Evolutionary conservation across 1,140 invertebrate species (phyloP).

Genomic region (Campoletis sonorensis): DNA sequence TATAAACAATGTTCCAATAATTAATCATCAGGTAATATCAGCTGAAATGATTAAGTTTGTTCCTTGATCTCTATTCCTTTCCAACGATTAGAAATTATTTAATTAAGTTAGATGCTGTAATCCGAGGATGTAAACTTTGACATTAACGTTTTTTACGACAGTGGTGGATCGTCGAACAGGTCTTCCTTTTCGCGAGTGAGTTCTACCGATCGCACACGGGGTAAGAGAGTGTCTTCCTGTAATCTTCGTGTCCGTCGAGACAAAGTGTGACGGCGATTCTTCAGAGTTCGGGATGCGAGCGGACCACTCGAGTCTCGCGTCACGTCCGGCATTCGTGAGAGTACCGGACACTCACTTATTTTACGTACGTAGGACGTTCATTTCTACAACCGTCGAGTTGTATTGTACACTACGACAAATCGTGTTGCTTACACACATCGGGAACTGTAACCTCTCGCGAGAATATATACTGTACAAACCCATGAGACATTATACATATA

Average conservation of each 20-base stretch:
- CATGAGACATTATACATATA: neutral
- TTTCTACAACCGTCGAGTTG: neutral
- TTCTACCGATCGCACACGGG: conserved; percentile 10
- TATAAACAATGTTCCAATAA: neutral
- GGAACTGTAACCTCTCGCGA: neutral
- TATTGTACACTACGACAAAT: neutral
- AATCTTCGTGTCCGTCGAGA: conserved; percentile 48
- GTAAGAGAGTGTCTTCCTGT: conserved; percentile 42
- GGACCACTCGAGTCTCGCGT: conserved; percentile 45
- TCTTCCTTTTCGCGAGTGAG: conserved; percentile 13
- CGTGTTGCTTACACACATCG: neutral
- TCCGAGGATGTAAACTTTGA: neutral
- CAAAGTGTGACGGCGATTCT: conserved; percentile 16
- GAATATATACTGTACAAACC: neutral
- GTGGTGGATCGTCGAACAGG: neutral
- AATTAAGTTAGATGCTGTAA: too few species aligned
- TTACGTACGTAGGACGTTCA: conserved; percentile 22
- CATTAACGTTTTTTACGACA: neutral
- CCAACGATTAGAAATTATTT: too few species aligned
- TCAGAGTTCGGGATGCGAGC: neutral
- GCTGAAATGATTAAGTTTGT: too few species aligned
- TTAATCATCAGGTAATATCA: too few species aligned
- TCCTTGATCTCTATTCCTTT: too few species aligned
- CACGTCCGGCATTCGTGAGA: conserved; percentile 44
- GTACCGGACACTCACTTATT: conserved; percentile 26